Evolutionary conservation across 1,140 invertebrate species (phyloP).

Genomic region (Diabrotica virgifera): DNA sequence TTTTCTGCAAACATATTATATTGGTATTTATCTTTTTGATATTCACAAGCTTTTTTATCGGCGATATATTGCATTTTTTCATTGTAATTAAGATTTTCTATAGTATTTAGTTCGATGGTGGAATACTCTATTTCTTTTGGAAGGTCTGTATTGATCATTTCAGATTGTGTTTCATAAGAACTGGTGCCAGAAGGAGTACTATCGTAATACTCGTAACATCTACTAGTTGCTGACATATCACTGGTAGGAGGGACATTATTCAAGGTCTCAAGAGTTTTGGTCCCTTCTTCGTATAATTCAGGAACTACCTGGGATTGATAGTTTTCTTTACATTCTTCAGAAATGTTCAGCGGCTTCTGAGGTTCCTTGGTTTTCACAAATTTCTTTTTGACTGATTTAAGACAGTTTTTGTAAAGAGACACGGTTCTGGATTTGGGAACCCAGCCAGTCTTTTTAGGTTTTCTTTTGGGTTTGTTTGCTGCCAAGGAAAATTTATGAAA

Average conservation of each 20-base stretch:
- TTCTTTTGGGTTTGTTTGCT: slow-evolving; percentile 24
- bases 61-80: slow-evolving; percentile 36
- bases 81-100: slow-evolving; percentile 21
- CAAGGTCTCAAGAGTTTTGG: slow-evolving; percentile 20
- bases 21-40: slow-evolving; percentile 37
- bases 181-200: slow-evolving; percentile 20
- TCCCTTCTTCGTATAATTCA: slow-evolving; percentile 35
- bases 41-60: slow-evolving; percentile 38
- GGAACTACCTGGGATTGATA: slow-evolving; percentile 43
- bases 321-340: slow-evolving; percentile 42
- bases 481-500: slow-evolving; percentile 29
- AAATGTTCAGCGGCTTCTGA: slow-evolving; percentile 10
- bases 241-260: slow-evolving; percentile 15
- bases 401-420: slow-evolving; percentile 19
- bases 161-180: slow-evolving; percentile 25
- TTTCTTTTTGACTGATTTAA: slow-evolving; percentile 23
- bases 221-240: slow-evolving; percentile 21
- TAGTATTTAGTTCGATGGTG: slow-evolving; percentile 33
- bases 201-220: slow-evolving; percentile 29
- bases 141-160: slow-evolving; percentile 33
- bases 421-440: slow-evolving; percentile 20
- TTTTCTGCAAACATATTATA: slow-evolving; percentile 43
- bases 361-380: slow-evolving; percentile 17
- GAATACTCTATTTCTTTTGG: slow-evolving; percentile 47
- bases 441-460: slow-evolving; percentile 27